Evolutionary conservation across 2,888 invertebrate genomes (phyloP), one percentile per base, ranked within the genome.

Genomic region (Dascillus cervinus): DNA sequence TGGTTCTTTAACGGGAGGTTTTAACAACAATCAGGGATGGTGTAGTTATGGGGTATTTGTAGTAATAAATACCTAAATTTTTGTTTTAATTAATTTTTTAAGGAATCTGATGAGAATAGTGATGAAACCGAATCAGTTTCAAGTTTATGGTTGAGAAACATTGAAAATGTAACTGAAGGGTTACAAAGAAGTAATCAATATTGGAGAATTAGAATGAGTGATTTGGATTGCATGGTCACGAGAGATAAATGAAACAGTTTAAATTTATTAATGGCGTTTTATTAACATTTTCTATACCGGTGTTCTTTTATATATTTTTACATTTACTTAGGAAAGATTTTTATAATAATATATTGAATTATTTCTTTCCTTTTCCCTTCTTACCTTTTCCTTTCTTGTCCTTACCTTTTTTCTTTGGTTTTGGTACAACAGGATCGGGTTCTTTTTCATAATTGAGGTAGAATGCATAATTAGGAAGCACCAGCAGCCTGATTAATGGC

Each of bases 401-500:
- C 33, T 43, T 52, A 36, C 29, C 43, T 38, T 33, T 41, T 32
- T 40, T 46, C 41, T 25, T 30, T 22, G 21, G 20, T 36, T 31
- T 36, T 34, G 21, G 38, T 36, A 31, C 53, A 11, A 46, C 35
- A 1, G 36, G 35, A 14, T 36, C 48, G 3, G 50, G 48, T 30
- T 52, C 51, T 11, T 56, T 27, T 27, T 47, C 44, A 33, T 56
- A 60, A 27, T 52, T 46, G 13, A 60, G 39, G 30, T 52, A 38
- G 22, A 63, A 48, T 17, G 52, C 58, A 47, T 58, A 64, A 42
- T 60, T 63, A 6, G 64, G 65, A 14, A 62, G 37, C 34, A 55
- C 52, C 26, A 63, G 32, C 24, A 58, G 44, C 39, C 60, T 41
- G 9, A 64, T 55, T 5, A 65, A 40, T 1, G 64, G 64, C 24